Evolutionary conservation across 2,888 invertebrate genomes (phyloP).

Genomic region (Melanophora roralis): DNA sequence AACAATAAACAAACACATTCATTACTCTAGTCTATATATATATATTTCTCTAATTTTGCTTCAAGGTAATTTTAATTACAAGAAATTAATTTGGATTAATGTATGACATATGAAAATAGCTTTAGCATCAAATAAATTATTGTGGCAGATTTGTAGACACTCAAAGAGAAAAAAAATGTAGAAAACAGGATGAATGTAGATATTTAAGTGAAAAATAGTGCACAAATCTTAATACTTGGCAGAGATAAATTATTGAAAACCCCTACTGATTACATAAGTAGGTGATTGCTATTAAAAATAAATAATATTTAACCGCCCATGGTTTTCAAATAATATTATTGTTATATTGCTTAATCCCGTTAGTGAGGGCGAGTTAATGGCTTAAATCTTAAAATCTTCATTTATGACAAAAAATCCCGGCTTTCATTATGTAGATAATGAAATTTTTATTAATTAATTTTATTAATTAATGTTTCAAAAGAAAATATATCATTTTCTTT

Average conservation of each 20-base stretch:
- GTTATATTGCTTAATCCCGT: too few species aligned
- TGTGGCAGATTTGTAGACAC: conserved; percentile 7
- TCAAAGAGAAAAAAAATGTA: background rate
- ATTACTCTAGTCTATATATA: background rate
- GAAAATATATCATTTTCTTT: too few species aligned
- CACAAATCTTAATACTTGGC: conserved; percentile 38
- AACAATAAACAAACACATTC: background rate
- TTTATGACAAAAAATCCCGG: too few species aligned
- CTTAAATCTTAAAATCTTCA: too few species aligned
- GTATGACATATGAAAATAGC: conserved; percentile 70
- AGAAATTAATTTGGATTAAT: conserved; percentile 76
- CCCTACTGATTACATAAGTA: background rate
- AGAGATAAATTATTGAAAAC: conserved; percentile 41
- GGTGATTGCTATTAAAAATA: background rate
- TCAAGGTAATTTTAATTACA: conserved; percentile 75
- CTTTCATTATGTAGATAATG: too few species aligned
- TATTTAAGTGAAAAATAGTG: conserved; percentile 8
- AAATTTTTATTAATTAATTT: too few species aligned
- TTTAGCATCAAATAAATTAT: conserved; percentile 54
- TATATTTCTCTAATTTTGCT: conserved; percentile 59
- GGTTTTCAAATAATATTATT: background rate
- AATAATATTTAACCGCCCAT: background rate
- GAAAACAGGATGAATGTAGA: background rate
- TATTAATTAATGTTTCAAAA: too few species aligned
- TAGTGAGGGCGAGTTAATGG: too few species aligned